Evolutionary conservation across 2,113 vertebrate genomes (phyloP).

Genomic region (Cavia porcellus): DNA sequence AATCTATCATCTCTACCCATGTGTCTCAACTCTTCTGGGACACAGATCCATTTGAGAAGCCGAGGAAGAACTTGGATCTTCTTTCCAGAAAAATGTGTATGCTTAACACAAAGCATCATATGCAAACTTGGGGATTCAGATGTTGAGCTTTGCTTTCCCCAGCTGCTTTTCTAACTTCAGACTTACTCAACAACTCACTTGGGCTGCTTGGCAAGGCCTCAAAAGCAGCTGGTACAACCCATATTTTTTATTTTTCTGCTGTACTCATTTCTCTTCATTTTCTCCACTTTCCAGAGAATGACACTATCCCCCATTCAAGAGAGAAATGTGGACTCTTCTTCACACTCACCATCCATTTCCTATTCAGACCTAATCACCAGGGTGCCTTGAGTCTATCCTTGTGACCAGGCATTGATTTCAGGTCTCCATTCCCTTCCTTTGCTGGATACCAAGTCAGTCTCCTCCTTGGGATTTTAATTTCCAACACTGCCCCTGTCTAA

Average conservation of each 20-base stretch:
- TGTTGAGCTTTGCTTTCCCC: not conserved
- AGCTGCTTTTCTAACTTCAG: not conserved
- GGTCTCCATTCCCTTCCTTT: not conserved
- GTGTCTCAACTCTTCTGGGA: not conserved
- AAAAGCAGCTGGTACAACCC: not conserved
- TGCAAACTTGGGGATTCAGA: no score
- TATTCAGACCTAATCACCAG: no score
- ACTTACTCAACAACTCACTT: no score
- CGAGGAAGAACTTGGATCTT: not conserved
- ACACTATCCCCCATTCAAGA: not conserved
- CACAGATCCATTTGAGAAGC: not conserved
- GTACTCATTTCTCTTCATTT: not conserved
- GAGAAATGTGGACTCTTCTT: not conserved
- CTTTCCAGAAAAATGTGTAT: not conserved
- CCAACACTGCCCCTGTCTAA: no score
- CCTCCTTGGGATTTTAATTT: not conserved
- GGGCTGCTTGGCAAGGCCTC: not conserved
- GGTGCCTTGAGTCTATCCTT: no score
- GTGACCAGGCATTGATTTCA: not conserved
- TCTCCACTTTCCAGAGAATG: not conserved
- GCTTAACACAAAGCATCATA: not conserved
- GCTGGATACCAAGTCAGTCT: rapidly evolving
- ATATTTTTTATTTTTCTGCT: not conserved
- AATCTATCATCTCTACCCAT: not conserved
- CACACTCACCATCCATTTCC: not conserved